Conservation (phyloP, 2,797 vertebrate genomes). For the Bradypus variegatus region DNA sequence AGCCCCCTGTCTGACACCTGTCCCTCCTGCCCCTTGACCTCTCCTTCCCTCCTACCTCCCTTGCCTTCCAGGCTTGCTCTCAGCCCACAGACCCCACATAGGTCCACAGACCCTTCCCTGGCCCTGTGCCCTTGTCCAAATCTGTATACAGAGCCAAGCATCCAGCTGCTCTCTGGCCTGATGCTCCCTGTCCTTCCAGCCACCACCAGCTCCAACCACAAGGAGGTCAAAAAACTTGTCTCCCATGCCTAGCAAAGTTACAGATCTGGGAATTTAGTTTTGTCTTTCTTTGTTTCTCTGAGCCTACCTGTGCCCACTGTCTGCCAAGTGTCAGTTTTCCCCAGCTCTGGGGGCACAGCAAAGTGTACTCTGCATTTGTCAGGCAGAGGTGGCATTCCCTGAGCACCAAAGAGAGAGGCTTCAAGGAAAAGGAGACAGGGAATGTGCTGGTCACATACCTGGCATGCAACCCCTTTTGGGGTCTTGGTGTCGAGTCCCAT, state of each 20-base stretch:
- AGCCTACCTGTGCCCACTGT: constrained; percentile 14
- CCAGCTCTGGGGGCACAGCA: constrained; percentile 40
- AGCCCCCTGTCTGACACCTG: neutral
- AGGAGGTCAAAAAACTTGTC: neutral
- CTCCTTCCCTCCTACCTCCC: neutral
- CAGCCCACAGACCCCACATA: neutral
- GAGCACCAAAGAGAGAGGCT: constrained; percentile 53
- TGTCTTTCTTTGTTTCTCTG: neutral
- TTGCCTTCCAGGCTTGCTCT: neutral
- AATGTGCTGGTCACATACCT: neutral
- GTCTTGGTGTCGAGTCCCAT: constrained; percentile 42
- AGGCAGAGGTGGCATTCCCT: constrained; percentile 47
- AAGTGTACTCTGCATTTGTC: constrained; percentile 45
- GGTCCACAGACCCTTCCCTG: neutral
- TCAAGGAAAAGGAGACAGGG: constrained; percentile 37
- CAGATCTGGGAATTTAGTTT: neutral
- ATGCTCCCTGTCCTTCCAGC: neutral
- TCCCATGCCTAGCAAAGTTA: neutral
- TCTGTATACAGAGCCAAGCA: neutral
- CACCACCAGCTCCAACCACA: neutral
- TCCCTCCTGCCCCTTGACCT: neutral
- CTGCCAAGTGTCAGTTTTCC: constrained; percentile 49
- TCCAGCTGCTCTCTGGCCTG: neutral
- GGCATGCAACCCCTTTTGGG: constrained; percentile 29
- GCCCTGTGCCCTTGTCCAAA: neutral